Conservation (phyloP, 92 coral and sea anemone species). For the Palythoa grandiflora region DNA sequence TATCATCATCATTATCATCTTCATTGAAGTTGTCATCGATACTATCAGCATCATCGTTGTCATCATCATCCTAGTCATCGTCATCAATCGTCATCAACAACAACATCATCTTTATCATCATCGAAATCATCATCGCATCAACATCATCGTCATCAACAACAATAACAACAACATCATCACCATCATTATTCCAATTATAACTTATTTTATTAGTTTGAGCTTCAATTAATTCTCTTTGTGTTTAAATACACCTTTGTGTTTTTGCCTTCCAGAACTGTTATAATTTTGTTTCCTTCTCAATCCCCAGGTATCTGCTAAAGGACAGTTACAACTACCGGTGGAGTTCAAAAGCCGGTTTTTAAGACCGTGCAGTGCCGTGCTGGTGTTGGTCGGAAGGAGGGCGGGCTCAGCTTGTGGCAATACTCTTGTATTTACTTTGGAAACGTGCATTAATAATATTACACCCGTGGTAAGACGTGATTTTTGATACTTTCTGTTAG, state of each 20-base stretch:
- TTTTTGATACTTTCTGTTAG: background rate
- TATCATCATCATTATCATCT: background rate
- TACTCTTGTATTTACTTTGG: constrained; percentile 92
- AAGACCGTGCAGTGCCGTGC: constrained; percentile 88
- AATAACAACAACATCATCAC: background rate
- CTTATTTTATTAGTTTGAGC: too few relatives aligned
- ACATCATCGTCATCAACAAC: background rate
- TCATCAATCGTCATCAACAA: too few relatives aligned
- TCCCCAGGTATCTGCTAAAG: constrained; percentile 87
- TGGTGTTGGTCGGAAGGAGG: constrained; percentile 96
- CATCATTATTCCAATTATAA: constrained; percentile 7
- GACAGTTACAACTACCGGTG: constrained; percentile 94
- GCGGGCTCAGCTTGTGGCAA: constrained; percentile 94
- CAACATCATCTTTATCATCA: too few relatives aligned
- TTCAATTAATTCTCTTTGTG: background rate
- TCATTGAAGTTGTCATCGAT: background rate
- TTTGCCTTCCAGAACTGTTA: background rate
- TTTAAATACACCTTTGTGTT: too few relatives aligned
- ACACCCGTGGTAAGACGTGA: constrained; percentile 85
- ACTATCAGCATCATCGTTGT: background rate
- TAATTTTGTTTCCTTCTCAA: background rate
- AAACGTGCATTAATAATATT: constrained; percentile 93
- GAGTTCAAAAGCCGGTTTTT: constrained; percentile 98
- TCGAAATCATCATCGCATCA: background rate
- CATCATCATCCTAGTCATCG: background rate